Evolutionary conservation across 2,888 invertebrate species (phyloP).

Genomic region (Blastobasis adustella): DNA sequence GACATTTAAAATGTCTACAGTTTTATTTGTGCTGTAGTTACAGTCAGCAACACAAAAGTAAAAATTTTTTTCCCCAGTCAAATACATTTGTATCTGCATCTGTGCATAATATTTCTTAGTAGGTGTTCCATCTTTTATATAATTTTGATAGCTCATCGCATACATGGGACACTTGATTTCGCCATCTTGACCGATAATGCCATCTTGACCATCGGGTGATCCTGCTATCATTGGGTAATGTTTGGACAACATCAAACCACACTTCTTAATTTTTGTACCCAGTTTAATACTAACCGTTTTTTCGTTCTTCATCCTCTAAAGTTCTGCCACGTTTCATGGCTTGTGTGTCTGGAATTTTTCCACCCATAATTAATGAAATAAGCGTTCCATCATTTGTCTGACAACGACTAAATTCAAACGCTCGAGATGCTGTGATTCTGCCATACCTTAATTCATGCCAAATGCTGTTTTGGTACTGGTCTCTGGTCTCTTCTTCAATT

Average conservation of each 20-base stretch:
- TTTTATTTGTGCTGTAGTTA: slow-evolving; percentile 12
- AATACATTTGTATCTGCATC: slow-evolving; percentile 16
- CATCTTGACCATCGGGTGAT: slow-evolving; percentile 26
- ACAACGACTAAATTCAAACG: slow-evolving; percentile 15
- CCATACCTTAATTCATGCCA: slow-evolving; percentile 25
- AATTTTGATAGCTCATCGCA: slow-evolving; percentile 13
- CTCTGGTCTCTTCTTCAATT: slow-evolving; percentile 10
- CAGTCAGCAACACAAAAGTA: slow-evolving; percentile 18
- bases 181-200: slow-evolving; percentile 14
- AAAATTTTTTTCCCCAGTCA: slow-evolving; percentile 10
- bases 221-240: slow-evolving; percentile 21
- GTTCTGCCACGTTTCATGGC: slow-evolving; percentile 6
- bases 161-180: slow-evolving; percentile 19
- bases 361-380: slow-evolving; percentile 12
- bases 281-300: slow-evolving; percentile 15
- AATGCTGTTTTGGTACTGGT: slow-evolving; percentile 11
- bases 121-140: slow-evolving; percentile 14
- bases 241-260: slow-evolving; percentile 15
- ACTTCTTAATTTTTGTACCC: slow-evolving; percentile 17
- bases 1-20: slow-evolving; percentile 10
- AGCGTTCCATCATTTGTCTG: slow-evolving; percentile 14
- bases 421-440: slow-evolving; percentile 6
- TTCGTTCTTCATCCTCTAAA: slow-evolving; percentile 10
- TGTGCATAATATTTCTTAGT: slow-evolving; percentile 15
- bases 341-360: slow-evolving; percentile 14